Evolutionary conservation across 2,797 vertebrate species (phyloP), one percentile per base, ranked within the genome.

Genomic region (Alca torda): DNA sequence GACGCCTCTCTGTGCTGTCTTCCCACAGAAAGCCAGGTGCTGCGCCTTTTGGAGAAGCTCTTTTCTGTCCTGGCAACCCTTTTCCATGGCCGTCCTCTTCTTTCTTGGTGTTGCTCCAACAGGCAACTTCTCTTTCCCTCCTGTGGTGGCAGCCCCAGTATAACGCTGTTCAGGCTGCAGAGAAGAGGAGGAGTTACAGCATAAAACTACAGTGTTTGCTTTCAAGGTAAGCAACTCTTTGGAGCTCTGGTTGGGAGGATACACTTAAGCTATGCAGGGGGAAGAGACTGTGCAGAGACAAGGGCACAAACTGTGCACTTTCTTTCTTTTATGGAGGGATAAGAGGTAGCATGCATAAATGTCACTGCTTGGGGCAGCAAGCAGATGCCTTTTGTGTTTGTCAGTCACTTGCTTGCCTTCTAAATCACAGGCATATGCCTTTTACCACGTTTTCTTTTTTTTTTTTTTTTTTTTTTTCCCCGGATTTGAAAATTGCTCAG

Each of bases 171-270:
- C 1, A 9, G 19, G 31, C 21, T 83, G 67, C 28, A 26, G 43
- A 73, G 19, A 60, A 83, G 57, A 48, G 60, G 64, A 81, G 79
- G 63, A 69, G 81, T 79, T 45, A 67, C 6, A 79, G 60, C 41
- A 20, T 37, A 41, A 61, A 76, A 54, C 53, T 31, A 11, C n/a
- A 31, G 31, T 1, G 24, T n/a, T n/a, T 60, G 14, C 20, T 91
- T 51, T 15, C 33, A 69, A 89, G 33, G 21, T 18, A 54, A 41
- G 50, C 11, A 80, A 5, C 14, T n/a, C 16, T n/a, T 57, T 0
- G 0, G 5, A 80, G 21, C 25, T 16, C 12, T 51, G 26, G 3
- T 1, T 14, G 1, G 45, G 28, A 84, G 13, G 23, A 39, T 12
- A 31, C 3, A 2, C 9, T n/a, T 24, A 4, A 64, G 5, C 45